Evolutionary conservation across 2,113 vertebrate species (phyloP).

Genomic region (Lepisosteus oculatus): DNA sequence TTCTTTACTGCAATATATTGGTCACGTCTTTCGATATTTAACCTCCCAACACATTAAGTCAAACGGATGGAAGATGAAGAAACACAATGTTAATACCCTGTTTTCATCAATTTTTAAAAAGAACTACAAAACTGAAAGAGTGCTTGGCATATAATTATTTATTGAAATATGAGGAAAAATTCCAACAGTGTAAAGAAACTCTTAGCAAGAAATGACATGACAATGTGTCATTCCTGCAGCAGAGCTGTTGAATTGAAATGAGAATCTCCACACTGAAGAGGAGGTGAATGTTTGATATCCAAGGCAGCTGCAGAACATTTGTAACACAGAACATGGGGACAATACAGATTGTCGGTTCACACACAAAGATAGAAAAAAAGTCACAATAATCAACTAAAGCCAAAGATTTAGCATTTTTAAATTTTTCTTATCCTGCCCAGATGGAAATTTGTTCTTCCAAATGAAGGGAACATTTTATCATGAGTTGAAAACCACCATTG

Average conservation of each 20-base stretch:
- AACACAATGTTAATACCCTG: no score
- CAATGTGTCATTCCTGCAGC: conserved; percentile 66
- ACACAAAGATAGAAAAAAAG: conserved; percentile 23
- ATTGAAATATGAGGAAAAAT: conserved; percentile 81
- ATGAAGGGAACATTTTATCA: no score
- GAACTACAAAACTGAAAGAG: conserved; percentile 15
- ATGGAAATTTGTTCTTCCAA: conserved; percentile 1
- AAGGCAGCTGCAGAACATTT: conserved; percentile 62
- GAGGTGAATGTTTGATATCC: conserved; percentile 57
- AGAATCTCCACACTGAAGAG: conserved; percentile 60
- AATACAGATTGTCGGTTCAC: conserved; percentile 55
- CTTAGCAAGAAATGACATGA: conserved; percentile 66
- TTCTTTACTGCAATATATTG: no score
- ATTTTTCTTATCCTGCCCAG: conserved; percentile 1
- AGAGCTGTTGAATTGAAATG: conserved; percentile 63
- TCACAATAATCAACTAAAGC: conserved; percentile 46
- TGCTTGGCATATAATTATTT: conserved; percentile 79
- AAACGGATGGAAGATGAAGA: no score
- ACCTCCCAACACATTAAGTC: no score
- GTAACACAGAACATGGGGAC: conserved; percentile 53
- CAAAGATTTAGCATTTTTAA: conserved; percentile 19
- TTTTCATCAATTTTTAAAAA: not conserved
- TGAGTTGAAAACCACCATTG: no score
- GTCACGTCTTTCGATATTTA: no score
- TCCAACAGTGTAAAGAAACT: conserved; percentile 72